Evolutionary conservation across 2,113 vertebrate species (phyloP), one percentile per base, ranked within the genome.

Genomic region (Callithrix jacchus): DNA sequence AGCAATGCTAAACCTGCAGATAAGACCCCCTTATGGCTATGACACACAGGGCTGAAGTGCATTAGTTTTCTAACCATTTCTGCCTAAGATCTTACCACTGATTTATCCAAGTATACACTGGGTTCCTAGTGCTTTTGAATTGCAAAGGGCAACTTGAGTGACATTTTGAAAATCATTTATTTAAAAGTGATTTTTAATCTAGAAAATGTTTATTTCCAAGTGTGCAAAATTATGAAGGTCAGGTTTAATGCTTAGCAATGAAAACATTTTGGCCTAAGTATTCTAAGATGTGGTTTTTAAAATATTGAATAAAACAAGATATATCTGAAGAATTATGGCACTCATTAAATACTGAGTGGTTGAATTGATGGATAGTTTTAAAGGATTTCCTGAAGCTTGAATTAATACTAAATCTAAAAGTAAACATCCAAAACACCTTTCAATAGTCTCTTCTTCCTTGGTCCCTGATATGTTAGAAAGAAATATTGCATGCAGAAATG

Each of bases 161-260:
- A 54, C 37, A 56, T 84, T 87, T 6, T 90, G 8, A 56, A 76
- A 89, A 61, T 45, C 18, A 74, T 37, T 93, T 94, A 80, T 45
- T 93, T 95, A 42, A 73, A 92, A 89, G 49, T 70, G 66, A 11
- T 45, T 49, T 89, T 92, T 42, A 80, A 91, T 21, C 16, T n/a
- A 66, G n/a, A 83, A 87, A 83, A 66, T 68, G 17, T 30, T 82
- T 81, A 85, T 64, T 49, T 47, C 52, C 35, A 85, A 68, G 21
- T 85, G 58, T 84, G 25, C 30, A 74, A 89, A 94, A 7, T 9
- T 66, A 20, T 92, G 25, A 71, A 20, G 71, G 7, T 61, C 25
- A 23, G 14, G 42, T 79, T 91, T 80, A 88, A 77, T 68, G 94
- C 90, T 92, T 83, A 92, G 47, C 12, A 92, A 94, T 42, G 11